phyloP scores from a whole-genome alignment of 1,140 invertebrate species.

The Aphaenogaster rudis region DNA sequence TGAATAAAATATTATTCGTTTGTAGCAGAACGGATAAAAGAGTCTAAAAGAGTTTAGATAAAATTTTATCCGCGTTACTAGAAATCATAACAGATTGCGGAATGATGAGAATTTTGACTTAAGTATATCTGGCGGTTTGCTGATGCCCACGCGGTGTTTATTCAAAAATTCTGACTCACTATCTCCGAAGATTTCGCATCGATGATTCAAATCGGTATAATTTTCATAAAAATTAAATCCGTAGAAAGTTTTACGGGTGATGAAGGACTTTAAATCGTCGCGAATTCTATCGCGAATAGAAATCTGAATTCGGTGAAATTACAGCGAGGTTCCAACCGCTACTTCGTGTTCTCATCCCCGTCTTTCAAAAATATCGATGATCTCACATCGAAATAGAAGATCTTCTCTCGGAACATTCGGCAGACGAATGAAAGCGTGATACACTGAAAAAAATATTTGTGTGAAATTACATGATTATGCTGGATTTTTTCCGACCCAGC shows the following conservation, averaged over 20 bases:
- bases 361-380: background rate
- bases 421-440: slow-evolving; percentile 10
- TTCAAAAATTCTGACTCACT: slow-evolving; percentile 17
- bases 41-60: background rate
- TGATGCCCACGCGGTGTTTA: background rate
- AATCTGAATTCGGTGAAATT: background rate
- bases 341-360: background rate
- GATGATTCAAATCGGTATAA: background rate
- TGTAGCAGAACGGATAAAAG: background rate
- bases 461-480: too few relatives aligned
- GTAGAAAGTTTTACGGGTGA: background rate
- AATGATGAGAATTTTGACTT: background rate
- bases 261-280: background rate
- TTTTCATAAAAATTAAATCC: background rate
- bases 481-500: too few relatives aligned
- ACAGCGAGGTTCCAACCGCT: background rate
- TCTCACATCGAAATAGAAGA: background rate
- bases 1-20: slow-evolving; percentile 41
- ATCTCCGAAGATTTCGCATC: background rate
- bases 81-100: background rate
- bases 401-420: slow-evolving; percentile 1
- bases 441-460: too few relatives aligned
- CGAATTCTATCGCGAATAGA: background rate
- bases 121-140: background rate
- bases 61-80: background rate